These are phyloP conservation scores for Zeus faber DNA, from an alignment of 2,113 vertebrate genomes.

Conservation along the genomic window DNA sequence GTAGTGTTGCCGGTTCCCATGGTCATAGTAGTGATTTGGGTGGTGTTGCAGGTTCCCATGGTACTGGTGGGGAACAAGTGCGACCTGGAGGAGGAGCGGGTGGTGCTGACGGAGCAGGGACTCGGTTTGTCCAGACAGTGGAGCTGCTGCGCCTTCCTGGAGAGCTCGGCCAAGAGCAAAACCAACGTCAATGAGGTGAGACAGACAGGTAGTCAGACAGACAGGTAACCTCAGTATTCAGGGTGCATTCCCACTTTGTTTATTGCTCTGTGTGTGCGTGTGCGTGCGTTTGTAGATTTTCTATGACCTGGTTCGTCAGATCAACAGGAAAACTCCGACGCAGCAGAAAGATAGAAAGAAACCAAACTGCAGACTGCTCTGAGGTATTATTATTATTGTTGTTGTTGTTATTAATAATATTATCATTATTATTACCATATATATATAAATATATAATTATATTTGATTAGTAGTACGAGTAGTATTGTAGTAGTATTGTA, in stretches of 20 bases:
- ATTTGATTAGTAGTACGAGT: too few relatives aligned
- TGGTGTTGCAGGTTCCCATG: slow-evolving; percentile 88
- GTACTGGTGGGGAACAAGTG: slow-evolving; percentile 98
- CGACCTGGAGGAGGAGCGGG: slow-evolving; percentile 96
- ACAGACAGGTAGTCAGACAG: slow-evolving; percentile 28
- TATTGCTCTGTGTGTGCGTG: background rate
- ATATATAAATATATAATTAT: too few relatives aligned
- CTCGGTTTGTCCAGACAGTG: slow-evolving; percentile 94
- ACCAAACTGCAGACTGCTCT: slow-evolving; percentile 66
- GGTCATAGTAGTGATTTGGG: slow-evolving; percentile 88
- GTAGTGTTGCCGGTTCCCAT: slow-evolving; percentile 85
- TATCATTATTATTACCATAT: background rate
- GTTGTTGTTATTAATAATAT: background rate
- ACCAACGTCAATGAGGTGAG: slow-evolving; percentile 98
- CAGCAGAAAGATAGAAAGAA: slow-evolving; percentile 60
- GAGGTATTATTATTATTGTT: slow-evolving; percentile 18
- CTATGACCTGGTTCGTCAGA: slow-evolving; percentile 68
- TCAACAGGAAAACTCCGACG: slow-evolving; percentile 67
- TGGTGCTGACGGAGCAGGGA: slow-evolving; percentile 96
- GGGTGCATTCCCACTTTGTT: too few relatives aligned
- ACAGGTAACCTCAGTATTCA: background rate
- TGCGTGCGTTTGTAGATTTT: slow-evolving; percentile 53
- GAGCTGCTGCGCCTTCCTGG: slow-evolving; percentile 97
- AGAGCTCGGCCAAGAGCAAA: slow-evolving; percentile 98
- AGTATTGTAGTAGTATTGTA: too few relatives aligned